Conservation (phyloP, 2,113 vertebrate genomes). For the Caretta caretta region DNA sequence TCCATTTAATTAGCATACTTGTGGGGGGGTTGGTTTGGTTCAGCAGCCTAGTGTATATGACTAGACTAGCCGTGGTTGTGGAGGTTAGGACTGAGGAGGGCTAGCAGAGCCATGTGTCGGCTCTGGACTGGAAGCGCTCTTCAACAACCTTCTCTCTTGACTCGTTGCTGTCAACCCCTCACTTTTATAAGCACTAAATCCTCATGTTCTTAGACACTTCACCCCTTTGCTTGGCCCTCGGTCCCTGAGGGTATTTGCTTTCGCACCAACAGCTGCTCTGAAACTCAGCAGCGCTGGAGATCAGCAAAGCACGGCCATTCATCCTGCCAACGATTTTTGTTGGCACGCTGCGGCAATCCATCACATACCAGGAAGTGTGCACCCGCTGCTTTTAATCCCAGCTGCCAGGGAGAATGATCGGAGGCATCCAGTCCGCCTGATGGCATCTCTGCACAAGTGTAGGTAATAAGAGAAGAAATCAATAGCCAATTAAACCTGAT, state of each 20-base stretch:
- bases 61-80: background rate
- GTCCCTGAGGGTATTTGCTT: conserved; percentile 33
- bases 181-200: background rate
- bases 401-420: conserved; percentile 69
- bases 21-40: background rate
- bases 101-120: background rate
- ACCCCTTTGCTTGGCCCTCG: background rate
- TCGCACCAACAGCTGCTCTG: conserved; percentile 20
- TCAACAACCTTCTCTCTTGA: background rate
- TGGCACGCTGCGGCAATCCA: conserved; percentile 57
- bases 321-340: conserved; percentile 50
- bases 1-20: background rate
- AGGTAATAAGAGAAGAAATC: conserved; percentile 74
- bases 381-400: conserved; percentile 63
- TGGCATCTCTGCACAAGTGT: conserved; percentile 46
- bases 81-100: background rate
- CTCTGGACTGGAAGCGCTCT: background rate
- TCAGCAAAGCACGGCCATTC: conserved; percentile 54
- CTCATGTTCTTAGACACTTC: background rate
- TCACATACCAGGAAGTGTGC: conserved; percentile 63
- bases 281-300: conserved; percentile 40
- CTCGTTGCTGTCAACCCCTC: background rate
- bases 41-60: rapidly evolving
- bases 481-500: conserved; percentile 77
- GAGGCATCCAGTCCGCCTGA: conserved; percentile 59